Percentiles rank a stretch among this genome's conserved stretches.
phyloP scores from a whole-genome alignment of 1,140 invertebrate genomes.

The Drosophila bocqueti region DNA sequence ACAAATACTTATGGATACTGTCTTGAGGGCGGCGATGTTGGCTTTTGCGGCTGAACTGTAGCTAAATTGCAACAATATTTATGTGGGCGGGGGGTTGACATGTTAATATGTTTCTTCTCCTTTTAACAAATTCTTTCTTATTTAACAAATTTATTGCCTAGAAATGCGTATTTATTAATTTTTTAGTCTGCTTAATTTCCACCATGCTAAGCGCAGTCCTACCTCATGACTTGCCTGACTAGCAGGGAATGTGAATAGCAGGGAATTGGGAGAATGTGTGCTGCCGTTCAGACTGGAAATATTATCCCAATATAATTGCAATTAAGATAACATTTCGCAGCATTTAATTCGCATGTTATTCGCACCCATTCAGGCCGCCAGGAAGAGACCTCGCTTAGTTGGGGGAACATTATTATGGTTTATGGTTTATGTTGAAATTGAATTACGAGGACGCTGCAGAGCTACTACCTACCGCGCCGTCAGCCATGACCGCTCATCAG shows the following conservation, averaged over 20 bases:
- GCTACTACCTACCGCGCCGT: conserved; percentile 35
- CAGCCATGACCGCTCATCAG: conserved; percentile 36
- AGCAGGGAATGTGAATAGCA: conserved; percentile 16
- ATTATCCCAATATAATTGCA: conserved; percentile 12
- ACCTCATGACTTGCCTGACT: background rate
- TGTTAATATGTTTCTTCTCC: conserved; percentile 53
- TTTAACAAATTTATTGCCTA: conserved; percentile 80
- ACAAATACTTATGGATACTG: conserved; percentile 78
- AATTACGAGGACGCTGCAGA: conserved; percentile 47
- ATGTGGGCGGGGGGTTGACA: conserved; percentile 56
- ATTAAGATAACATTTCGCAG: conserved; percentile 15
- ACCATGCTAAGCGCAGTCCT: background rate
- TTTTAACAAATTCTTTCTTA: conserved; percentile 68
- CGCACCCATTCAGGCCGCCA: background rate
- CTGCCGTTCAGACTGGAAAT: background rate
- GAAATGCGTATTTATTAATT: conserved; percentile 69
- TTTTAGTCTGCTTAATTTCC: conserved; percentile 33
- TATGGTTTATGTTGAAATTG: conserved; percentile 49
- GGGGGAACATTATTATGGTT: conserved; percentile 5
- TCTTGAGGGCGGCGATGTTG: conserved; percentile 68
- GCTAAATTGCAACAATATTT: conserved; percentile 58
- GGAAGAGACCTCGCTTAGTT: conserved; percentile 5
- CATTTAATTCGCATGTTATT: conserved; percentile 25
- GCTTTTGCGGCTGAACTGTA: conserved; percentile 52
- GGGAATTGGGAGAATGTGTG: conserved; percentile 5